Base-by-base conservation (phyloP, 2,113 vertebrate genomes). In the Arvicanthis niloticus region DNA sequence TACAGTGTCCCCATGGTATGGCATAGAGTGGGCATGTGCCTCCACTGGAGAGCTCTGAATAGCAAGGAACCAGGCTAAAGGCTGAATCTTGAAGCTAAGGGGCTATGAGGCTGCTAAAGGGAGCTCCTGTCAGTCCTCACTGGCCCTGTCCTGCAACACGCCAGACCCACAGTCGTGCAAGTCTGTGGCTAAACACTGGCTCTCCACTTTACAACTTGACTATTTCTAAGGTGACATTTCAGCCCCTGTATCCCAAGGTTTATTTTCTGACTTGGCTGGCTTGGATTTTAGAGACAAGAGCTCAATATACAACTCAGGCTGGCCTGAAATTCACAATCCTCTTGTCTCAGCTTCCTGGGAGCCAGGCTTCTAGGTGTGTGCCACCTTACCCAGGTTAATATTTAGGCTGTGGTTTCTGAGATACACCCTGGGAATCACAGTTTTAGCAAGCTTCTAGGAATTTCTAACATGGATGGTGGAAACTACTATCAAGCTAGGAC, bases 21-120 rank as follows among this genome's bases (percentile, higher is more conserved):
- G n/a, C 21, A 3, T 15, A 62, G 58, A 85, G 29, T 85, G 58
- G 58, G 24, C 58, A 62, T 42, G 31, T 4, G 34, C 17, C 15
- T 34, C 26, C 76, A 1, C 1, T 16, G 6, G 62, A 58, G 21
- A 34, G 40, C 53, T 13, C 56, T 1, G 24, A 34, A 0, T 10
- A 31, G 0, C 45, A 34, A 21, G 1, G 10, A 65, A 0, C 24
- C 6, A 58, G 48, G 37, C 8, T 9, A 34, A 6, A 12, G 12
- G 17, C 48, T 73, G 0, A 48, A 24, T 24, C 48, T 5, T 24
- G 56, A n/a, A 45, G 34, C 26, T 1, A 12, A 1, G 0, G 2
- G 1, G 5, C 42, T 0, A 0, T 3, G 4, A 5, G 21, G 58
- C 51, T 68, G 26, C n/a, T 85, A 29, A 10, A 21, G 12, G 75